Evolutionary conservation across 1,140 invertebrate species (phyloP).

Genomic region (Aradophagus sp.): DNA sequence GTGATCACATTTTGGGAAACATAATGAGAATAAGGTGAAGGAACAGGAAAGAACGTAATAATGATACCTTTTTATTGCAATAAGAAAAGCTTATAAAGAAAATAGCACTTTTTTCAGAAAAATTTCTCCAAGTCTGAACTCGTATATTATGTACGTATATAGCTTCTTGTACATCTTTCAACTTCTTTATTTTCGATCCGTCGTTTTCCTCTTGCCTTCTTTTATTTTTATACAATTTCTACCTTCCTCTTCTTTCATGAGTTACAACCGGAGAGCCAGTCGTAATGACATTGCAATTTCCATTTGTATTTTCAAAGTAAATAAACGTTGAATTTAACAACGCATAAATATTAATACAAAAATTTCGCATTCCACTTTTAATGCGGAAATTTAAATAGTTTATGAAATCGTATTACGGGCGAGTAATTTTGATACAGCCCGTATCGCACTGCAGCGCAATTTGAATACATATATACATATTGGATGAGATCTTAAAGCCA

Average conservation of each 20-base stretch:
- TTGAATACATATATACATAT: conserved; percentile 49
- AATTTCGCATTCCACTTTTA: conserved; percentile 50
- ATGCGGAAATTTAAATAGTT: conserved; percentile 46
- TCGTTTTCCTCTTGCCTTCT: no score
- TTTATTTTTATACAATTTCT: conserved; percentile 2
- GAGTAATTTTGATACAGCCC: conserved; percentile 46
- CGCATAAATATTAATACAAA: conserved; percentile 51
- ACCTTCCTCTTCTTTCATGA: conserved; percentile 18
- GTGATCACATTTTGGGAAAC: no score
- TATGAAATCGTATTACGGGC: conserved; percentile 46
- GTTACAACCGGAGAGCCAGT: conserved; percentile 18
- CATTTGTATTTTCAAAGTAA: conserved; percentile 42
- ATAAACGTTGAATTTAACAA: conserved; percentile 38
- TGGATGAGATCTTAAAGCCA: conserved; percentile 36
- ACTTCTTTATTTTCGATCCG: no score
- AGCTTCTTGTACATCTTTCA: no score
- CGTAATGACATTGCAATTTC: conserved; percentile 36
- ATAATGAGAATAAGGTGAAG: no score
- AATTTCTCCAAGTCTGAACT: no score
- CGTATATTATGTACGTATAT: no score
- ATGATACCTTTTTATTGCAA: no score
- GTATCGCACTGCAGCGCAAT: conserved; percentile 45
- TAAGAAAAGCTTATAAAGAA: no score
- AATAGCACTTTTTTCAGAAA: no score
- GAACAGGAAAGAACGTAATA: no score